A percentile compares a stretch with the other conserved stretches of the same genome.
Conservation (phyloP, 1,140 invertebrate species). For the Psilanteris sp. region DNA sequence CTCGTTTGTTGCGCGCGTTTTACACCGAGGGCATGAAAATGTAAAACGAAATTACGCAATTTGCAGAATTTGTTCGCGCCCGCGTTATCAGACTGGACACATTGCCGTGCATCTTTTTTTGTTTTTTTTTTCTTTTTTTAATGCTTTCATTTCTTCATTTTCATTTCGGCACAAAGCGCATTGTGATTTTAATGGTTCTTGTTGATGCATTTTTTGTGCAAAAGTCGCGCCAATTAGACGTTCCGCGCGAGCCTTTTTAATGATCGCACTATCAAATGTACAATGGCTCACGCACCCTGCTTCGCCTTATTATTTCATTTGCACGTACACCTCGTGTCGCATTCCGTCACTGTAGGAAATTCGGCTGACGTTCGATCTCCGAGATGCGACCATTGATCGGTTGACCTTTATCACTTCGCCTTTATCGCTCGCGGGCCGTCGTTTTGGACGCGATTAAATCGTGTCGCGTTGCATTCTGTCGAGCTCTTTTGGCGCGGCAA, state of each 20-base stretch:
- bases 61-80: slow-evolving; percentile 24
- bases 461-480: no score
- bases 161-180: slow-evolving; percentile 17
- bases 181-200: slow-evolving; percentile 42
- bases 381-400: no score
- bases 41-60: slow-evolving; percentile 40
- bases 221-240: slow-evolving; percentile 36
- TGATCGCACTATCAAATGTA: slow-evolving; percentile 28
- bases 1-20: neutral
- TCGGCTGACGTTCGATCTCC: no score
- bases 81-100: slow-evolving; percentile 20
- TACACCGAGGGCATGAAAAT: slow-evolving; percentile 15
- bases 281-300: no score
- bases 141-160: slow-evolving; percentile 6
- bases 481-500: no score
- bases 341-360: no score
- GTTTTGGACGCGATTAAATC: no score
- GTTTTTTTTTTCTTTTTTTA: no score
- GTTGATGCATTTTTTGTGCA: slow-evolving; percentile 23
- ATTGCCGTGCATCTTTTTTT: neutral
- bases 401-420: no score
- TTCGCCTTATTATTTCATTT: no score
- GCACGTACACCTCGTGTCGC: no score
- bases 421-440: no score
- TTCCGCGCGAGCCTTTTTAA: slow-evolving; percentile 24